Evolutionary conservation across 2,797 vertebrate genomes (phyloP).

Genomic region (Oceanodroma leucorhoa): DNA sequence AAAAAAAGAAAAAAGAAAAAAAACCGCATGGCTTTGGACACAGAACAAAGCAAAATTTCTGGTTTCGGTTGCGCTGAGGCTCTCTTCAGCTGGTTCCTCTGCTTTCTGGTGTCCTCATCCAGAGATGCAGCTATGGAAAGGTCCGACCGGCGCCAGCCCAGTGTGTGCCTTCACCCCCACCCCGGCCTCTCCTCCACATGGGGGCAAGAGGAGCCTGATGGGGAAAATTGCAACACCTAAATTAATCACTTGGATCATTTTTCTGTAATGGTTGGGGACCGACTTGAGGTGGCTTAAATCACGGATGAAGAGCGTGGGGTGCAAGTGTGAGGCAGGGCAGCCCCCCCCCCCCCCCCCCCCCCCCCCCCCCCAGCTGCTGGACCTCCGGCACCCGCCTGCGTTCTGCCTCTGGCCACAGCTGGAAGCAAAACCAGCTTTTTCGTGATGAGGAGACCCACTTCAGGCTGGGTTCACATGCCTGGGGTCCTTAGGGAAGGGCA

Average conservation of each 20-base stretch:
- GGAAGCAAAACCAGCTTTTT: neutral
- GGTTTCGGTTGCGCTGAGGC: neutral
- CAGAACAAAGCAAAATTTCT: neutral
- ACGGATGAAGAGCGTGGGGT: accelerated
- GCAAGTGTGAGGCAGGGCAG: neutral
- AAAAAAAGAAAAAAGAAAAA: neutral
- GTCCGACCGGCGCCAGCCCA: accelerated
- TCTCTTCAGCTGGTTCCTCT: neutral
- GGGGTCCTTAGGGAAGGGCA: neutral
- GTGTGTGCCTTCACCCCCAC: accelerated
- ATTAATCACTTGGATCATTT: neutral
- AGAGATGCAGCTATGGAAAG: neutral
- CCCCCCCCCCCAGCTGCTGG: neutral
- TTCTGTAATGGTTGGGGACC: neutral
- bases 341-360: accelerated
- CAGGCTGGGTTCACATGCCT: too few relatives aligned
- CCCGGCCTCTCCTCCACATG: accelerated
- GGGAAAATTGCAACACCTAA: neutral
- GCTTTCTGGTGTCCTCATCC: neutral
- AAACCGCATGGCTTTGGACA: neutral
- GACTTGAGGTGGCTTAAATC: neutral
- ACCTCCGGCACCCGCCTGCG: accelerated
- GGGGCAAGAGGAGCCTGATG: neutral
- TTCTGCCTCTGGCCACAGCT: neutral
- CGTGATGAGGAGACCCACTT: accelerated